phyloP scores from a whole-genome alignment of 2,113 vertebrate species.

The Crocuta crocuta region DNA sequence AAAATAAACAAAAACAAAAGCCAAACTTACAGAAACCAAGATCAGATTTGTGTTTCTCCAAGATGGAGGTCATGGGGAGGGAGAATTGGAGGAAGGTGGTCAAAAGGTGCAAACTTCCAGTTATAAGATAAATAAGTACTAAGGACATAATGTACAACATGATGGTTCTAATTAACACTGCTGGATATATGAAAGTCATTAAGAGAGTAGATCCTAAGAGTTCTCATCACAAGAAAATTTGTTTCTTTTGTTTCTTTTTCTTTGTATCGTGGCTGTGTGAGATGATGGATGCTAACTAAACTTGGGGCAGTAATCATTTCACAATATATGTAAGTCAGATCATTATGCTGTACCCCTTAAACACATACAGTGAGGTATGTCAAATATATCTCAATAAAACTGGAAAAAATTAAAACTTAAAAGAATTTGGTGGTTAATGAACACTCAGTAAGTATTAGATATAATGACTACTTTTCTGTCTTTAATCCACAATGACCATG shows the following conservation, averaged over 20 bases:
- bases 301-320: not conserved
- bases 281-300: not conserved
- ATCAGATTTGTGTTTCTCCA: not conserved
- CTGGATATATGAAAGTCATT: not conserved
- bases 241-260: not conserved
- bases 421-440: conserved; percentile 5
- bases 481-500: not conserved
- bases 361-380: not conserved
- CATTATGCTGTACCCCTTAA: not conserved
- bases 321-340: not conserved
- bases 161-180: not conserved
- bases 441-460: not conserved
- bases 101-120: not conserved
- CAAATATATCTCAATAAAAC: not conserved
- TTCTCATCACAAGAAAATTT: not conserved
- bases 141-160: not conserved
- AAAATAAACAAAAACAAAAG: not conserved
- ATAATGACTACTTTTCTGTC: not conserved
- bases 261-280: not conserved
- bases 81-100: not conserved
- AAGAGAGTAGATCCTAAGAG: not conserved
- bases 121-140: not conserved
- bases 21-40: not conserved
- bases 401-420: not conserved
- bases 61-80: not conserved